A percentile compares a stretch with the other conserved stretches of the same genome.
These are phyloP conservation scores for Eretmocerus hayati DNA, from an alignment of 2,888 invertebrate genomes.

Conservation along the genomic window DNA sequence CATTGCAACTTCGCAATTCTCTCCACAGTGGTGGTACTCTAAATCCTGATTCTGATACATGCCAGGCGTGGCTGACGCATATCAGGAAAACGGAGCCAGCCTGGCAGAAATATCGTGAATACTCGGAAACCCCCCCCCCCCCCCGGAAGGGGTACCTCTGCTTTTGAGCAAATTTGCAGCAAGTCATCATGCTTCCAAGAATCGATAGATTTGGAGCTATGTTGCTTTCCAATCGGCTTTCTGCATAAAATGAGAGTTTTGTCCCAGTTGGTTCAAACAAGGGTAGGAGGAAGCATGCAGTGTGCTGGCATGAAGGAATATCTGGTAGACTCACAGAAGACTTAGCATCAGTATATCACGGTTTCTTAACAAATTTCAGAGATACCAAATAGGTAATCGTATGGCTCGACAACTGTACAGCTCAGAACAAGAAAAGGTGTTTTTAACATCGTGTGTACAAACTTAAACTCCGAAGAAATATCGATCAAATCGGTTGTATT, in stretches of 20 bases:
- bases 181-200: background rate
- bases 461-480: too few species aligned
- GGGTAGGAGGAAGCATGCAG: background rate
- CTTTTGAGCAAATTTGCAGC: background rate
- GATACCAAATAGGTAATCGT: slow-evolving; percentile 3
- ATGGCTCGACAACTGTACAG: slow-evolving; percentile 10
- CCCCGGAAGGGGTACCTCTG: background rate
- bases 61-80: background rate
- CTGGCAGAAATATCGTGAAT: background rate
- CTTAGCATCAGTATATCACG: slow-evolving; percentile 1
- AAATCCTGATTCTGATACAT: background rate
- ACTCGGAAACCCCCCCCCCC: background rate
- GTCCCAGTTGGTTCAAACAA: background rate
- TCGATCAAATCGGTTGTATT: too few species aligned
- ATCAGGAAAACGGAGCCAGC: background rate
- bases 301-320: slow-evolving; percentile 2
- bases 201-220: background rate
- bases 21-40: background rate
- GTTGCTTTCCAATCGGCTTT: background rate
- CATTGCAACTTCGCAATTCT: too few species aligned
- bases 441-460: too few species aligned
- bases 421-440: slow-evolving; percentile 9
- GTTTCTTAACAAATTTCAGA: slow-evolving; percentile 1
- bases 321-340: slow-evolving; percentile 9
- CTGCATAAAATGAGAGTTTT: background rate